phyloP scores from a whole-genome alignment of 1,140 invertebrate species.

The Ditylenchus dipsaci region DNA sequence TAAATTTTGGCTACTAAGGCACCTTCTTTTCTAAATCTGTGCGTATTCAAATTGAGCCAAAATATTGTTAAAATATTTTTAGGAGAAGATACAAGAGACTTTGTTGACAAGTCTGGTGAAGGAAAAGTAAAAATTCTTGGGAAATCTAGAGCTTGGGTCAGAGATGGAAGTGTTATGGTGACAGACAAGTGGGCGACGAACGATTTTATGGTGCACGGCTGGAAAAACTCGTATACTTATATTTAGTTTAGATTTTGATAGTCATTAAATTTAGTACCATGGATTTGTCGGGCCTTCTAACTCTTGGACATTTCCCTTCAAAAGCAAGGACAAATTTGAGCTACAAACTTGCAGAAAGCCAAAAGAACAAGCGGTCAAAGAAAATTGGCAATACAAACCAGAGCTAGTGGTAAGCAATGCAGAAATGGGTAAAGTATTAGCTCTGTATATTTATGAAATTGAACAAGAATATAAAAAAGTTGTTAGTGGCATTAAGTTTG shows the following conservation, averaged over 20 bases:
- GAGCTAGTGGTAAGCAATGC: not conserved
- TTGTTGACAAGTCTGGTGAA: no score
- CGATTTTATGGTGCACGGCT: not conserved
- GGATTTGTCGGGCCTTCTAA: not conserved
- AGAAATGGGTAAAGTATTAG: not conserved
- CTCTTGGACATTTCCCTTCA: not conserved
- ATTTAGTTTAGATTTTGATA: not conserved
- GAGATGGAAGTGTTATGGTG: not conserved
- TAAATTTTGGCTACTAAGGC: no score
- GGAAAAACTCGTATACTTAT: not conserved
- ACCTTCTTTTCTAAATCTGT: no score
- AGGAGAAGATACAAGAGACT: not conserved
- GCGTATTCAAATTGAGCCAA: no score
- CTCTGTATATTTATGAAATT: no score
- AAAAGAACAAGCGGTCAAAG: not conserved
- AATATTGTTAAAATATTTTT: no score
- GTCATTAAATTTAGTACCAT: not conserved
- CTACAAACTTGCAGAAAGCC: not conserved
- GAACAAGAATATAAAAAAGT: no score
- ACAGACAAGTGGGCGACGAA: not conserved
- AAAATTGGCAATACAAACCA: not conserved
- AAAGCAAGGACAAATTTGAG: not conserved
- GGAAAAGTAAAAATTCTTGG: not conserved
- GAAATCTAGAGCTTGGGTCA: not conserved
- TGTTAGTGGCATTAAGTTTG: no score